Evolutionary conservation across 2,113 vertebrate genomes (phyloP), one percentile per base, ranked within the genome.

Genomic region (Tauraco erythrolophus): DNA sequence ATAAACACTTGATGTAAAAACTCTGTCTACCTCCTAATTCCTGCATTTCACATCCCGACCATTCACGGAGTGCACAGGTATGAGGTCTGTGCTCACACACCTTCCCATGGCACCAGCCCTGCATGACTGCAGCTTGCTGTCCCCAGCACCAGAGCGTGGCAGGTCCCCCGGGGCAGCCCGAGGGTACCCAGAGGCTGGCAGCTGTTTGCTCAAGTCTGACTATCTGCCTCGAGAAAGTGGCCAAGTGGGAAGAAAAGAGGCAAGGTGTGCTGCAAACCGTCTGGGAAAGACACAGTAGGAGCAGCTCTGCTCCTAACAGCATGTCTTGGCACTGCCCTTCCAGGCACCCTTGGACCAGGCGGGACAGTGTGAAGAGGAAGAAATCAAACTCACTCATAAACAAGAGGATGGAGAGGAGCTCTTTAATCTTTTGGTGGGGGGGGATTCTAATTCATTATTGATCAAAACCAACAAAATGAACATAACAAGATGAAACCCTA

Each of bases 1-100:
- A 94, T 94, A 95, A 97, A 95, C 19, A 13, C 39, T 83, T 58
- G 65, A 87, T 69, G 91, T 84, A 84, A 92, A 91, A 92, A 56
- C 48, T 76, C 56, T 50, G 64, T 61, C 97, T 89, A 60, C 56
- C 70, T 54, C 82, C 64, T 51, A 69, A 69, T 83, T 74, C 85
- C 90, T 50, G 58, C 22, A 11, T 75, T 79, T 85, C 78, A 28
- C 78, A 76, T 51, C 71, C 45, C 1, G 0, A 7, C 41, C 0
- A 0, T 43, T 61, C 53, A 8, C 16, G 1, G 30, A 57, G 48
- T 2, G 21, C 51, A 33, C 0, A 8, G 43, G 7, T 24, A 45
- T 33, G 10, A 74, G 57, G n/a, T 7, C 60, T 50, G 75, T 50
- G 41, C 64, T 66, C 51, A 6, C 69, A n/a, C 19, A 45, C 28